Percentiles rank a stretch among this genome's conserved stretches.
Evolutionary conservation across 2,888 invertebrate species (phyloP).

Genomic region (Anthrax anthrax): DNA sequence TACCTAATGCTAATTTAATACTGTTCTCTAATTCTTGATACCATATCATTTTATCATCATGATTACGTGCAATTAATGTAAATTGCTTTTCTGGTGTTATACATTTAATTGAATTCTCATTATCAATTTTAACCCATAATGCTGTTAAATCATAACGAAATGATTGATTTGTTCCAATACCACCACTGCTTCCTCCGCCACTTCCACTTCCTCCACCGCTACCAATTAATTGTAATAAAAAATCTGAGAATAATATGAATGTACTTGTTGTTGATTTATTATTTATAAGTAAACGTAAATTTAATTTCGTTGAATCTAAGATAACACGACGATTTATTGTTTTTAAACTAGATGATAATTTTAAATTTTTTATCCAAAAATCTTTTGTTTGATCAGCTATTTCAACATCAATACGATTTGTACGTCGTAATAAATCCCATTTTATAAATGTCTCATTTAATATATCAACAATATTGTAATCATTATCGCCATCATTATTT

Average conservation of each 20-base stretch:
- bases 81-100: constrained; percentile 67
- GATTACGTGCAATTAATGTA: constrained; percentile 43
- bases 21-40: constrained; percentile 58
- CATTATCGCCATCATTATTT: no score
- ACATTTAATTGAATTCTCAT: constrained; percentile 54
- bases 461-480: no score
- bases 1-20: constrained; percentile 52
- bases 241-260: constrained; percentile 70
- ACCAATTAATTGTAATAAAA: constrained; percentile 60
- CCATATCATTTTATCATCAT: constrained; percentile 68
- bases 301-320: constrained; percentile 51
- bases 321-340: constrained; percentile 57
- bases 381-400: constrained; percentile 27
- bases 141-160: constrained; percentile 55
- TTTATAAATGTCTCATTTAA: constrained; percentile 20
- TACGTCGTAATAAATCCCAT: constrained; percentile 25
- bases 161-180: no score
- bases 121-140: constrained; percentile 63
- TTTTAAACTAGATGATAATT: constrained; percentile 28
- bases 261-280: constrained; percentile 55
- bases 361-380: constrained; percentile 32
- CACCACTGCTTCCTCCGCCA: no score
- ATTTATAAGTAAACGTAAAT: constrained; percentile 42
- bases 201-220: no score
- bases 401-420: constrained; percentile 26